Evolutionary conservation across 2,888 invertebrate species (phyloP), one percentile per base, ranked within the genome.

Genomic region (Seira musarum): DNA sequence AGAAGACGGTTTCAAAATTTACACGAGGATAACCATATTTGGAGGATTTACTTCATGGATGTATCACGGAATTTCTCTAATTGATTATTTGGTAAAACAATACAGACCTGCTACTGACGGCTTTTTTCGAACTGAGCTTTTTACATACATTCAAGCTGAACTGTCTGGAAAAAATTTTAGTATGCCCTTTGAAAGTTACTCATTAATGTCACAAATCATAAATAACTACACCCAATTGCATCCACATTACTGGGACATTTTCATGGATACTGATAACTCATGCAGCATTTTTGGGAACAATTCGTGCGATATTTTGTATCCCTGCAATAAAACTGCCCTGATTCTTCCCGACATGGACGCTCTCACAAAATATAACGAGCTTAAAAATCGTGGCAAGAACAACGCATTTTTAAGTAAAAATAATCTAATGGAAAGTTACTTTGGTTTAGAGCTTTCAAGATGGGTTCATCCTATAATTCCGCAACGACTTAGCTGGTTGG

Each of bases 341-440:
- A n/a, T 64, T 63, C 21, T 72, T 17, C 63, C 72, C 3, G 64
- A 72, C 1, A 10, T 72, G 46, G 72, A 72, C 15, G 72, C 72
- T 8, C 21, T 22, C 22, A 64, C 49, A 10, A 64, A 46, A 19
- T 72, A 72, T 40, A 17, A 24, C 57, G 8, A 57, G 25, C 49
- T 57, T 53, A 49, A 24, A 21, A 15, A 40, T 24, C 15, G 24
- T 17, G 57, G 21, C 8, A 3, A 24, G 15, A 3, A 6, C 21
- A 70, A 70, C 24, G 60, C 21, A n/a, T 70, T n/a, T 17, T 10
- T 70, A 30, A 35, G 70, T 19, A 70, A 70, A 17, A n/a, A 70
- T 1, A 1, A 1, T 1, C 2, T 30, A 19, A 1, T 60, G 3
- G 10, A 19, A 6, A 67, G 13, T 17, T 2, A 1, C 13, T 21